Base-by-base conservation (phyloP, 2,113 vertebrate genomes). In the Indicator indicator region DNA sequence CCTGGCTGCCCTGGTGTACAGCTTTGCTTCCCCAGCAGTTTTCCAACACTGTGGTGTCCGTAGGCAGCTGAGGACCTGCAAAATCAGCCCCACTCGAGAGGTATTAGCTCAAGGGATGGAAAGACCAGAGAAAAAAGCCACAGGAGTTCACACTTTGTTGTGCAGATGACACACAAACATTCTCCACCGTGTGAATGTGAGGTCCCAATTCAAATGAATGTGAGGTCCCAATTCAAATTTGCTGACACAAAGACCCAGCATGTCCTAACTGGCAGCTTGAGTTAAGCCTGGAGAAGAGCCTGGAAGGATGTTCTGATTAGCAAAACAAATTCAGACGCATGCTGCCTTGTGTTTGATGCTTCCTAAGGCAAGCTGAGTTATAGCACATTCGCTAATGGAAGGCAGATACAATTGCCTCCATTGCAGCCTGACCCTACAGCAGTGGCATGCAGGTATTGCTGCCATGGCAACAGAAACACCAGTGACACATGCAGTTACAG, bases 111-210 rank as follows among this genome's bases (percentile, higher is more conserved):
- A n/a, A 67, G 20, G 30, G 11, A 16, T 44, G n/a, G 71, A 15
- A 69, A 44, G 19, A 32, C 12, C 4, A 5, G 20, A 18, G 10
- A 44, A 33, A 48, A 93, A 82, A 40, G 7, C 23, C 21, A 17
- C 0, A 0, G 7, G 6, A 9, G n/a, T 87, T 60, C 62, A 28
- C 24, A 36, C 21, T 56, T 4, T 1, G 1, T 13, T 72, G 14
- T n/a, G 24, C 33, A 12, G 5, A 88, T 23, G 6, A 52, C 50
- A 52, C 50, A 6, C 50, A 12, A 52, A 52, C 23, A 13, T 52
- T 52, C 50, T 82, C 20, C n/a, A 16, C 17, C 2, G 0, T 16
- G 19, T 12, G 10, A 30, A 11, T 0, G 0, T 9, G 27, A 54
- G 38, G 21, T 23, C 12, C 24, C 15, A 27, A 46, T 18, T 68